A percentile compares a stretch with the other conserved stretches of the same genome.
These are phyloP conservation scores for Psophia crepitans DNA, from an alignment of 2,113 vertebrate genomes.

Conservation along the genomic window DNA sequence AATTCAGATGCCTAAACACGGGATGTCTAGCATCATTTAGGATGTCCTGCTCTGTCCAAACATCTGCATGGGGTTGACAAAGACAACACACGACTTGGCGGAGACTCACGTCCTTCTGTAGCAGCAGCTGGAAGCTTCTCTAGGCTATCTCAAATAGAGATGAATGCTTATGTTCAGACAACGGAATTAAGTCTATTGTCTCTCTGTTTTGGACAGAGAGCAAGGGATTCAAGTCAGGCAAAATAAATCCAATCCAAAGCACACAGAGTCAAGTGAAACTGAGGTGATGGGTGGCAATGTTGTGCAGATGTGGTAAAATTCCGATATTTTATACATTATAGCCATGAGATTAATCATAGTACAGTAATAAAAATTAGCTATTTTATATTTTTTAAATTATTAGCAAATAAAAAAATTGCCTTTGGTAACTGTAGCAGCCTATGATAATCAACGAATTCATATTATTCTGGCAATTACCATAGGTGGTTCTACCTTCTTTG, in stretches of 20 bases:
- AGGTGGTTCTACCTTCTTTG: background rate
- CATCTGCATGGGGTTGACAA: background rate
- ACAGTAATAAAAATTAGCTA: background rate
- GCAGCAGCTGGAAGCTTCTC: background rate
- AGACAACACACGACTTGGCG: background rate
- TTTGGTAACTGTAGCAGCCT: background rate
- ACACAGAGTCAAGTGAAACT: background rate
- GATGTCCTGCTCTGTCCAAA: background rate
- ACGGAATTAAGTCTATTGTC: background rate
- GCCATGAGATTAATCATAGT: background rate
- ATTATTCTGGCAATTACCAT: background rate
- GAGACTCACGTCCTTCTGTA: background rate
- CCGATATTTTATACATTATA: background rate
- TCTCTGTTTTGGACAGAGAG: background rate
- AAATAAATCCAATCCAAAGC: background rate
- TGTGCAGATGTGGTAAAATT: background rate
- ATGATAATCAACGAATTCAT: background rate
- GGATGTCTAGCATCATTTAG: background rate
- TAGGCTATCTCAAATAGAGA: background rate
- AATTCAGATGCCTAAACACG: background rate
- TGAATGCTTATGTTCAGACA: background rate
- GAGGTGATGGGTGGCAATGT: background rate
- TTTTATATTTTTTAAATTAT: background rate
- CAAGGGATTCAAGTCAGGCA: background rate
- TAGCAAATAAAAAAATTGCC: background rate